Percentiles rank a stretch among this genome's conserved stretches.
Evolutionary conservation across 2,113 vertebrate genomes (phyloP).

Genomic region (Microtus oregoni): DNA sequence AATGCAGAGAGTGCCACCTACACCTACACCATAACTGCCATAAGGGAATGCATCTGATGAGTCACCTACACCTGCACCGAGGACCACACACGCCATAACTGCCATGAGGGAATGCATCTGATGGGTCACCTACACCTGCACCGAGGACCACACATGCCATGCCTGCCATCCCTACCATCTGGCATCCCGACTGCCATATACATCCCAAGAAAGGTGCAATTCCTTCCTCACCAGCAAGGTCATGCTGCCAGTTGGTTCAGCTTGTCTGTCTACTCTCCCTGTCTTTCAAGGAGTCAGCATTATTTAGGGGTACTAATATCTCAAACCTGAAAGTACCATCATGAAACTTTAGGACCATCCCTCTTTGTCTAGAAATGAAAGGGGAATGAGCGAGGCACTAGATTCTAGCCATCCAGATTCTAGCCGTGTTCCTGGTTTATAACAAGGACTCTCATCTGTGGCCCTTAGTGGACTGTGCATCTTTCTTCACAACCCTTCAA

Average conservation of each 20-base stretch:
- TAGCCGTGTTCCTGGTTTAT: neutral
- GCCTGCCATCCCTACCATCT: neutral
- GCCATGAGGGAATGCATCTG: too few species aligned
- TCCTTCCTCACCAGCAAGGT: neutral
- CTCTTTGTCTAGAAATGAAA: neutral
- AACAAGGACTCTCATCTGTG: neutral
- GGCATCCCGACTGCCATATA: neutral
- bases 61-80: too few species aligned
- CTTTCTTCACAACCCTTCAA: neutral
- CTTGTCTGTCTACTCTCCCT: neutral
- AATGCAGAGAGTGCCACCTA: neutral
- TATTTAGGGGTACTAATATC: neutral
- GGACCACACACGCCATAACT: too few species aligned
- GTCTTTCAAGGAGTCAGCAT: neutral
- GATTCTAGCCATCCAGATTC: neutral
- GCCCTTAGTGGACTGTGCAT: neutral
- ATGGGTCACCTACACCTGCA: too few species aligned
- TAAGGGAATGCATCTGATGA: too few species aligned
- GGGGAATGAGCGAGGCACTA: neutral
- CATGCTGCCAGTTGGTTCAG: too few species aligned
- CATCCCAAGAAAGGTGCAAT: neutral
- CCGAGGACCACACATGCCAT: fast-evolving
- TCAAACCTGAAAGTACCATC: neutral
- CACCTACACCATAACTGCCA: too few species aligned
- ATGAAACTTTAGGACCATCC: neutral